Conservation (phyloP, 1,140 invertebrate genomes). For the Theocolax elegans region DNA sequence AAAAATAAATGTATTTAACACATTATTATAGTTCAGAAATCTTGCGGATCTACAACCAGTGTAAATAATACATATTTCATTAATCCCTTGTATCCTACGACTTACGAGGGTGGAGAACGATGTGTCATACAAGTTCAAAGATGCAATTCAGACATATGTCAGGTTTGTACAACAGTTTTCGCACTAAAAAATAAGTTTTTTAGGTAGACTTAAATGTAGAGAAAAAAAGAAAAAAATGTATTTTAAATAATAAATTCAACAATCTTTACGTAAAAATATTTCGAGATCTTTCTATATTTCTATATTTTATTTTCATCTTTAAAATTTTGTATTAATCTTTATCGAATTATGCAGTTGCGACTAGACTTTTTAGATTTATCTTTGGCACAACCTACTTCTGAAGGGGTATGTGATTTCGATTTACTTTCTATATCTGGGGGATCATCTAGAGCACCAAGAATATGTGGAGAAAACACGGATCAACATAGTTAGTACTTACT, state of each 20-base stretch:
- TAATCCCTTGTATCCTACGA: constrained; percentile 77
- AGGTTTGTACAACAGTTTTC: constrained; percentile 67
- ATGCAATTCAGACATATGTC: constrained; percentile 78
- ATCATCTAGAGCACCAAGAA: constrained; percentile 71
- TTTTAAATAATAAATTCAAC: no score
- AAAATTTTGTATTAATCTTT: no score
- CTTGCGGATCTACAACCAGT: constrained; percentile 75
- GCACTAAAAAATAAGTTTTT: no score
- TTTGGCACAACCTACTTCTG: constrained; percentile 77
- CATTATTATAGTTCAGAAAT: constrained; percentile 74
- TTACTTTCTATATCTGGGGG: constrained; percentile 77
- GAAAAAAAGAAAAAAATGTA: no score
- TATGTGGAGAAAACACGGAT: constrained; percentile 85
- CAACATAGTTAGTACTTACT: constrained; percentile 75
- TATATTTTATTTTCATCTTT: no score
- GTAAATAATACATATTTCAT: constrained; percentile 87
- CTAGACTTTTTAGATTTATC: constrained; percentile 82
- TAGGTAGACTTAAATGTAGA: no score
- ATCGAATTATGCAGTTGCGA: constrained; percentile 77
- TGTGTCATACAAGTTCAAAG: constrained; percentile 78
- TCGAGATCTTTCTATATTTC: no score
- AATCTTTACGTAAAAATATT: no score
- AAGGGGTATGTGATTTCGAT: constrained; percentile 79
- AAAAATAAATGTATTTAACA: no score
- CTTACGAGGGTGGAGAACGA: constrained; percentile 73